Conservation (phyloP, 2,888 invertebrate genomes). For the Byasa hedistus region DNA sequence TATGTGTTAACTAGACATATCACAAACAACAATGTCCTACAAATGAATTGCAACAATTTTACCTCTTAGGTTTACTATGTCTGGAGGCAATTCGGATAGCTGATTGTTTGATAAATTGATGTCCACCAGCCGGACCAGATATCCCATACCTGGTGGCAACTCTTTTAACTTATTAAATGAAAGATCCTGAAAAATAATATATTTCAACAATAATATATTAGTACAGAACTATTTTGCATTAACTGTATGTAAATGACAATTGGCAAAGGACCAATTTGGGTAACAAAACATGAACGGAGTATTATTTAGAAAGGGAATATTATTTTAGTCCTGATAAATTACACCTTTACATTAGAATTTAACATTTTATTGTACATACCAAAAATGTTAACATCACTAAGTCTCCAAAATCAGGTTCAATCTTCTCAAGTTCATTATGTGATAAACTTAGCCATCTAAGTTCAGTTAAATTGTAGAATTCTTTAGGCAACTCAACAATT, state of each 20-base stretch:
- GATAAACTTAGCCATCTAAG: slow-evolving; percentile 85
- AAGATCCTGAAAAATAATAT: slow-evolving; percentile 82
- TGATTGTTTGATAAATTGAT: slow-evolving; percentile 88
- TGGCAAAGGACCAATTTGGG: too few species aligned
- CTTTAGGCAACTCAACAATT: slow-evolving; percentile 80
- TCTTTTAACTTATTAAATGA: slow-evolving; percentile 86
- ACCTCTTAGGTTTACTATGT: slow-evolving; percentile 91
- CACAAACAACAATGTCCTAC: neutral
- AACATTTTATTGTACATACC: slow-evolving; percentile 46
- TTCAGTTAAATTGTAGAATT: slow-evolving; percentile 85
- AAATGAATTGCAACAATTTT: slow-evolving; percentile 39
- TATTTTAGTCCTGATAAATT: too few species aligned
- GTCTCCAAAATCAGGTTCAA: slow-evolving; percentile 87
- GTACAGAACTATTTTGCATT: too few species aligned
- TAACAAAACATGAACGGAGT: too few species aligned
- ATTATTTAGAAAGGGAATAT: too few species aligned
- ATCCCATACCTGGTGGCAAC: slow-evolving; percentile 91
- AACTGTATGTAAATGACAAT: too few species aligned
- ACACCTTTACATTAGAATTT: too few species aligned
- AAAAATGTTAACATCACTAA: slow-evolving; percentile 84
- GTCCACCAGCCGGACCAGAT: slow-evolving; percentile 87
- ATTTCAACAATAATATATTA: neutral
- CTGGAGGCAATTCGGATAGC: slow-evolving; percentile 87
- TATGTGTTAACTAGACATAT: neutral
- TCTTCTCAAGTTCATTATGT: slow-evolving; percentile 84